phyloP scores from a whole-genome alignment of 1,140 invertebrate species.

The Drosophila teissieri region DNA sequence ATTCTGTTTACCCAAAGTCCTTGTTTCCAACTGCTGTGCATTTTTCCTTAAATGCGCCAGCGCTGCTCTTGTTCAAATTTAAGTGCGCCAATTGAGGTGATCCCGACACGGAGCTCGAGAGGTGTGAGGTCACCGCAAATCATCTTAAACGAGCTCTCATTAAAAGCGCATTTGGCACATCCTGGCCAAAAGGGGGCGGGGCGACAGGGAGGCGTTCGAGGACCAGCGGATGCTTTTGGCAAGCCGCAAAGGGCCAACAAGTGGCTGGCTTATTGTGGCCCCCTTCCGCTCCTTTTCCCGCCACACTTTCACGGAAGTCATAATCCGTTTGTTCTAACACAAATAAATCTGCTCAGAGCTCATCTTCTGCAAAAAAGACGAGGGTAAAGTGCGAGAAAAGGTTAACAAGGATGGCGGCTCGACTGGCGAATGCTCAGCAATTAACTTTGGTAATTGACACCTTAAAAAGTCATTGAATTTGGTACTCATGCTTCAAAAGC shows the following conservation, averaged over 20 bases:
- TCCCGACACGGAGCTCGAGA: constrained; percentile 3
- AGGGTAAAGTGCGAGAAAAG: constrained; percentile 2
- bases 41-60: constrained; percentile 36
- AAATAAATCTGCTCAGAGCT: constrained; percentile 69
- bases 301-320: constrained; percentile 48
- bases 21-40: constrained; percentile 15
- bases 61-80: constrained; percentile 1
- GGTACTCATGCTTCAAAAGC: too few relatives aligned
- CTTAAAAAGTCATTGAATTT: too few relatives aligned
- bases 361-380: constrained; percentile 11
- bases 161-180: constrained; percentile 53
- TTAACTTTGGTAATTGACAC: not conserved
- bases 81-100: not conserved
- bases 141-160: constrained; percentile 52
- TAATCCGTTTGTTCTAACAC: constrained; percentile 54
- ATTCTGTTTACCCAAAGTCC: constrained; percentile 43
- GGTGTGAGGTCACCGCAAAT: constrained; percentile 33
- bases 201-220: not conserved
- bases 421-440: not conserved
- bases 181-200: not conserved
- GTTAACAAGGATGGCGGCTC: not conserved
- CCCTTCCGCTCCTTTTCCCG: not conserved
- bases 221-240: constrained; percentile 38
- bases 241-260: constrained; percentile 60
- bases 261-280: constrained; percentile 44